Conservation (phyloP, 2,113 vertebrate genomes). For the Syngnathoides biaculeatus region DNA sequence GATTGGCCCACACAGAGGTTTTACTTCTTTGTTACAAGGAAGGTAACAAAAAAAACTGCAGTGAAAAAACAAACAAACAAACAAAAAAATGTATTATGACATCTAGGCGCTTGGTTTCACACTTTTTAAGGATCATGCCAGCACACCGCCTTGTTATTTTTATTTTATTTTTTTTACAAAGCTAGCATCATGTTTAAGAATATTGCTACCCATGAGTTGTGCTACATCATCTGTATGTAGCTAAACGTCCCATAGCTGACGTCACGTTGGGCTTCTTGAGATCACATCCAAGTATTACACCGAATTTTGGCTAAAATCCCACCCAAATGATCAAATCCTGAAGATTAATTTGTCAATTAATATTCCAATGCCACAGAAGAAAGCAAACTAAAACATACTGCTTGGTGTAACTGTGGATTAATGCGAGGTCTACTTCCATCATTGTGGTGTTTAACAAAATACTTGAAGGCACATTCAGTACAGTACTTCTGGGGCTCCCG, state of each 20-base stretch:
- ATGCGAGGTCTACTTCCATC: not conserved
- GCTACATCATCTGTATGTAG: not conserved
- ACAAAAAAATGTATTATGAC: not conserved
- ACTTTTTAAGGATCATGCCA: not conserved
- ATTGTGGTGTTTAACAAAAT: slow-evolving; percentile 36
- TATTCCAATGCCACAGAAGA: not conserved
- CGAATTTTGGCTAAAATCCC: not conserved
- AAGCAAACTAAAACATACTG: not conserved
- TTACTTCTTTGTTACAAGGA: not conserved
- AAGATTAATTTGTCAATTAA: not conserved
- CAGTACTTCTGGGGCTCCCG: slow-evolving; percentile 51
- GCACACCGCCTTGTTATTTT: not conserved
- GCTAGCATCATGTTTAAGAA: not conserved
- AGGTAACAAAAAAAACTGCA: not conserved
- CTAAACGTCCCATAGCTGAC: not conserved
- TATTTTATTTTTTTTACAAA: not conserved
- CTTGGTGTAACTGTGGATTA: slow-evolving; percentile 3
- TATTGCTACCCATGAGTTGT: not conserved
- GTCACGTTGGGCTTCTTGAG: not conserved
- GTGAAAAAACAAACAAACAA: too few relatives aligned
- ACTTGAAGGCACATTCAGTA: slow-evolving; percentile 71
- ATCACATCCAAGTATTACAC: not conserved
- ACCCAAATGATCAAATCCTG: not conserved
- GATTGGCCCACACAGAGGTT: not conserved
- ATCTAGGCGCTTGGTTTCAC: not conserved